Conservation (phyloP, 1,140 invertebrate species). For the Prorops nasuta region DNA sequence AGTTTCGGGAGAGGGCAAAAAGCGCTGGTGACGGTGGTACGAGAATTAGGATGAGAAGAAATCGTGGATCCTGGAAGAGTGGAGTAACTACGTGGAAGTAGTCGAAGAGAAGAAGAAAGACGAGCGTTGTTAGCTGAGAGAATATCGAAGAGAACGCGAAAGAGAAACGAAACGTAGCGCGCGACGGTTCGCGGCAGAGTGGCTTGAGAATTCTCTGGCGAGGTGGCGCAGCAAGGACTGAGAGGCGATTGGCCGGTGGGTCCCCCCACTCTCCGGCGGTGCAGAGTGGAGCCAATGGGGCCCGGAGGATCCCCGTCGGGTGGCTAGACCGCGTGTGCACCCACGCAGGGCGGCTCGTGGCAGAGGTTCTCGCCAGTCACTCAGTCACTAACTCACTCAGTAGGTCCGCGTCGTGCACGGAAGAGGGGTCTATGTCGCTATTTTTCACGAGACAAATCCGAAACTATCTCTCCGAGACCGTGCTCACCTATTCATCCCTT, state of each 20-base stretch:
- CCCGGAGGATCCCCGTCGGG: constrained; percentile 6
- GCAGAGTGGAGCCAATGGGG: constrained; percentile 27
- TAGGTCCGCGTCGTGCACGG: constrained; percentile 48
- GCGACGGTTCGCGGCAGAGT: constrained; percentile 37
- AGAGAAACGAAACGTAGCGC: not conserved
- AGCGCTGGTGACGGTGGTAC: too few species aligned
- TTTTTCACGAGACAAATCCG: too few species aligned
- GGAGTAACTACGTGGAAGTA: not conserved
- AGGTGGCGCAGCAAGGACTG: constrained; percentile 12
- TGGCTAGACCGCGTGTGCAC: constrained; percentile 46
- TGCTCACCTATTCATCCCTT: too few species aligned
- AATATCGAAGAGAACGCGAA: not conserved
- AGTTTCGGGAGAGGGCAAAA: too few species aligned
- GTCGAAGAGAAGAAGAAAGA: not conserved
- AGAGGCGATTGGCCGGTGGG: constrained; percentile 29
- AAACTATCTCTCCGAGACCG: too few species aligned
- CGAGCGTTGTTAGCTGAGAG: not conserved
- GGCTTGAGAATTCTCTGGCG: constrained; percentile 17
- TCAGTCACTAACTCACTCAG: constrained; percentile 43
- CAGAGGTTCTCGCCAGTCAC: constrained; percentile 30
- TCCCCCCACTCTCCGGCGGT: constrained; percentile 18
- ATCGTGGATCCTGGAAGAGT: not conserved
- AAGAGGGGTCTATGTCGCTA: constrained; percentile 34
- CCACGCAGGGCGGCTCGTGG: constrained; percentile 42
- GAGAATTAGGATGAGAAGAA: not conserved